Conservation (phyloP, 2,797 vertebrate species). For the Tapirus indicus region DNA sequence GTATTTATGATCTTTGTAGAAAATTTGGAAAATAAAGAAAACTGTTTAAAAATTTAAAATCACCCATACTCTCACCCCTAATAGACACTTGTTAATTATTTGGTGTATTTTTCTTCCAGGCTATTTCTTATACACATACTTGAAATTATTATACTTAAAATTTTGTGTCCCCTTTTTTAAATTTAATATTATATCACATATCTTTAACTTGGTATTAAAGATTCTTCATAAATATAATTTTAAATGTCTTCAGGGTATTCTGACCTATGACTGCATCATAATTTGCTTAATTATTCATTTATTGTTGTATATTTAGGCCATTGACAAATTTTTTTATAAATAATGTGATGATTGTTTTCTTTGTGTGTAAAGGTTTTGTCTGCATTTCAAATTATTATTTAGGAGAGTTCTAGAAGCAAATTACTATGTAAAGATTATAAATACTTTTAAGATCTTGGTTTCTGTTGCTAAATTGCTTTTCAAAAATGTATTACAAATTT, state of each 20-base stretch:
- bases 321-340: constrained; percentile 34
- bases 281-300: background rate
- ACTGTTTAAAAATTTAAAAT: constrained; percentile 5
- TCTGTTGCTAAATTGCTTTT: background rate
- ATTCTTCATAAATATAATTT: constrained; percentile 36
- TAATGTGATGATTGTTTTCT: constrained; percentile 18
- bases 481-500: background rate
- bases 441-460: constrained; percentile 5
- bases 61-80: background rate
- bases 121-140: background rate
- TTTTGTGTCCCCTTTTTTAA: background rate
- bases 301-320: background rate
- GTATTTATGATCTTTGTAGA: background rate
- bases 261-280: background rate
- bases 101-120: background rate
- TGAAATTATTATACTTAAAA: constrained; percentile 19
- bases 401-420: constrained; percentile 16
- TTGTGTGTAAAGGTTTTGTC: background rate
- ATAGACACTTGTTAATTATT: constrained; percentile 10
- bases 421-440: background rate
- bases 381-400: constrained; percentile 52
- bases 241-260: constrained; percentile 15
- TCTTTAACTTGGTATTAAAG: background rate
- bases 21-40: constrained; percentile 3
- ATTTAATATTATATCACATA: background rate